Evolutionary conservation across 2,888 invertebrate genomes (phyloP).

Genomic region (Coelopa pilipes): DNA sequence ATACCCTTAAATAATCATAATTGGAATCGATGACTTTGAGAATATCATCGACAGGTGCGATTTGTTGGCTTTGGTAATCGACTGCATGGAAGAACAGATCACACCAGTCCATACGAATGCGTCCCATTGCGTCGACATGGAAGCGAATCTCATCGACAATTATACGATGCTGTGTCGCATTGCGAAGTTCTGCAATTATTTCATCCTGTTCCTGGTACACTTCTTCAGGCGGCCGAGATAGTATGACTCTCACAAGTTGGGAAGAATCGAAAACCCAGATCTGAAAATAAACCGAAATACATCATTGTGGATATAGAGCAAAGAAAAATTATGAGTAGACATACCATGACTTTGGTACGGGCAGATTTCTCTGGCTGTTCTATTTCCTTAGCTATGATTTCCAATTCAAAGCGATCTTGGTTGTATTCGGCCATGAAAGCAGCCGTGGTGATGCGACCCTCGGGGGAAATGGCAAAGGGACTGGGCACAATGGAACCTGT

Average conservation of each 20-base stretch:
- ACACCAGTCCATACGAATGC: slow-evolving; percentile 74
- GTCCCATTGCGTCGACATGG: slow-evolving; percentile 73
- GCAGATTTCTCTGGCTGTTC: slow-evolving; percentile 83
- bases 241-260: slow-evolving; percentile 84
- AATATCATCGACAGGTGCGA: slow-evolving; percentile 81
- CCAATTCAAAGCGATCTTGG: slow-evolving; percentile 86
- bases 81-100: slow-evolving; percentile 88
- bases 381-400: slow-evolving; percentile 84
- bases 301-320: no score
- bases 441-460: slow-evolving; percentile 72
- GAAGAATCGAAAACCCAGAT: slow-evolving; percentile 91
- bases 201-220: slow-evolving; percentile 78
- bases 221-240: slow-evolving; percentile 83
- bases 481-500: slow-evolving; percentile 90
- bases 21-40: slow-evolving; percentile 85
- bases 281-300: slow-evolving; percentile 65
- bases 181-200: slow-evolving; percentile 78
- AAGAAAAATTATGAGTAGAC: slow-evolving; percentile 50
- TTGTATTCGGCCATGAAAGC: slow-evolving; percentile 89
- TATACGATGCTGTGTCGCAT: slow-evolving; percentile 80
- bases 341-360: slow-evolving; percentile 80
- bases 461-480: slow-evolving; percentile 73
- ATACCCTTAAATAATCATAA: slow-evolving; percentile 82
- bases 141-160: slow-evolving; percentile 83
- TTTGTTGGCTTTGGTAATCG: slow-evolving; percentile 77